Conservation (phyloP, 2,888 invertebrate species). For the Athrips mouffetella region DNA sequence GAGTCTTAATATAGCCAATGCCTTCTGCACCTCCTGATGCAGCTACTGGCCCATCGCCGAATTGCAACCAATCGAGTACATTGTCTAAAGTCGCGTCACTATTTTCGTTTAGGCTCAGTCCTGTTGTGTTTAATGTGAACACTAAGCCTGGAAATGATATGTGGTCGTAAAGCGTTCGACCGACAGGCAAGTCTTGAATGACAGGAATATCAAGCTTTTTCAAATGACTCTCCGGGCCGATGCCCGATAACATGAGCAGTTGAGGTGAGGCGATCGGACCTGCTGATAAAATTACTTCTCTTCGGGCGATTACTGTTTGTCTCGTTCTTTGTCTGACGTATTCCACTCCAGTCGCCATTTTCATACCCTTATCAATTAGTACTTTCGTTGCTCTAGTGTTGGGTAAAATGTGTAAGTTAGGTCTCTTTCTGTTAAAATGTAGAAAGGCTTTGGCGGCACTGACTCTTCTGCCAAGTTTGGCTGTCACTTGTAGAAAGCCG, state of each 20-base stretch:
- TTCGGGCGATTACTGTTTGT: conserved; percentile 72
- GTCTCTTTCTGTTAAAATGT: conserved; percentile 66
- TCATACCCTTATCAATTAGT: conserved; percentile 67
- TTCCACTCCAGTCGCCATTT: conserved; percentile 75
- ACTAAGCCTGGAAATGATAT: conserved; percentile 82
- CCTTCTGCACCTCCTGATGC: conserved; percentile 80
- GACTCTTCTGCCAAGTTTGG: conserved; percentile 76
- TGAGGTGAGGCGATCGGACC: conserved; percentile 91
- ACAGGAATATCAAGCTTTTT: conserved; percentile 72
- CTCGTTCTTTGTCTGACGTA: conserved; percentile 62
- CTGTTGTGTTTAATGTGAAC: conserved; percentile 72
- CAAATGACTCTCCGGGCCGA: conserved; percentile 80
- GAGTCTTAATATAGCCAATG: conserved; percentile 80
- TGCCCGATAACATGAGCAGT: conserved; percentile 87
- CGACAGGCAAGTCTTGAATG: conserved; percentile 80
- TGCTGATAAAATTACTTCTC: conserved; percentile 85
- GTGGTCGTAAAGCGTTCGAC: conserved; percentile 81
- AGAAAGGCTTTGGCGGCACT: conserved; percentile 81
- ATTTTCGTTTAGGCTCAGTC: conserved; percentile 42
- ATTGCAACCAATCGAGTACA: conserved; percentile 42
- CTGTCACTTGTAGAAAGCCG: conserved; percentile 80
- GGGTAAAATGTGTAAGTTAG: conserved; percentile 78
- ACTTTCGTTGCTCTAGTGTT: conserved; percentile 75
- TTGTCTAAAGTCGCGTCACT: conserved; percentile 35
- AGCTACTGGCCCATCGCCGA: conserved; percentile 63